These are phyloP conservation scores for Drosophila sulfurigaster DNA, from an alignment of 1,140 invertebrate species.

Conservation along the genomic window DNA sequence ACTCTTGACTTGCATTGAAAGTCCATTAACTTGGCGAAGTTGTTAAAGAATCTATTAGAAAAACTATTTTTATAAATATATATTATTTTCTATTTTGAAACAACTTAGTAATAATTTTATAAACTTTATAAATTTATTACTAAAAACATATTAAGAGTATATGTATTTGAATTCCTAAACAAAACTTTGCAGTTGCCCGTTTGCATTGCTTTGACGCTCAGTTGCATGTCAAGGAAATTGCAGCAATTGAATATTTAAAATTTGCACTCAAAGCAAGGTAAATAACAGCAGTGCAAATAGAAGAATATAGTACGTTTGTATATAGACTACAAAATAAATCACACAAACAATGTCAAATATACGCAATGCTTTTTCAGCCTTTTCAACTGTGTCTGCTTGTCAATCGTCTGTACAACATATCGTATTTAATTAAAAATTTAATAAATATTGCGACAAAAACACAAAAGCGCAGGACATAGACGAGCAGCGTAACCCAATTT, in stretches of 20 bases:
- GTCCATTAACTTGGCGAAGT: too few species aligned
- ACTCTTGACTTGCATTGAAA: neutral
- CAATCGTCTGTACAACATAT: slow-evolving; percentile 39
- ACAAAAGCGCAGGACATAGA: slow-evolving; percentile 10
- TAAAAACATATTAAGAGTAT: too few species aligned
- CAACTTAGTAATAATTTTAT: too few species aligned
- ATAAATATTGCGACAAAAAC: slow-evolving; percentile 50
- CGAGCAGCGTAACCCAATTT: slow-evolving; percentile 53
- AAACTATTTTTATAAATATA: too few species aligned
- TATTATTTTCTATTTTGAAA: too few species aligned
- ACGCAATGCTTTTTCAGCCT: slow-evolving; percentile 8
- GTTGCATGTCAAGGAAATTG: neutral
- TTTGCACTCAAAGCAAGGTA: neutral
- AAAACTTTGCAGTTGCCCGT: neutral
- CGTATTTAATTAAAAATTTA: slow-evolving; percentile 71
- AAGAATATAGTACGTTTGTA: neutral
- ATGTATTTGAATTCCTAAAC: too few species aligned
- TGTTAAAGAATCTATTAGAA: too few species aligned
- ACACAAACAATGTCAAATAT: slow-evolving; percentile 5
- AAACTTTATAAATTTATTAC: too few species aligned
- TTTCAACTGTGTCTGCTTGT: slow-evolving; percentile 22
- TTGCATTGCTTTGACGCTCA: slow-evolving; percentile 1
- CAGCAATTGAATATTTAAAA: slow-evolving; percentile 12
- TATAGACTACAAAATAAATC: slow-evolving; percentile 13
- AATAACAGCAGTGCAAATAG: slow-evolving; percentile 3